Evolutionary conservation across 1,140 invertebrate genomes (phyloP).

Genomic region (Myzus persicae): DNA sequence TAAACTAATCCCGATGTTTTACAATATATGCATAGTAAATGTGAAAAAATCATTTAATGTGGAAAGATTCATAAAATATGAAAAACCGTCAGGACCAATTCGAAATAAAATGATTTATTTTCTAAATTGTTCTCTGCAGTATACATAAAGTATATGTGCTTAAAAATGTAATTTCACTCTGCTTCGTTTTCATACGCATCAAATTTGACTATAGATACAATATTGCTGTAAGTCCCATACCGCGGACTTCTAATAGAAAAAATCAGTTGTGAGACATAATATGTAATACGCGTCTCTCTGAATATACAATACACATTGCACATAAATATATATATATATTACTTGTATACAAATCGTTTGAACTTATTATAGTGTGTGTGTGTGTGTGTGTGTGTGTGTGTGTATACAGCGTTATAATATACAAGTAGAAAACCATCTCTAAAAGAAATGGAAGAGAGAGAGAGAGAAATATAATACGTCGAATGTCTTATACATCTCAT

Average conservation of each 20-base stretch:
- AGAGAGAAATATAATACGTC: background rate
- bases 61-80: background rate
- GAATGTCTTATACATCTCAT: background rate
- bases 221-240: too few relatives aligned
- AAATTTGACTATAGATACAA: too few relatives aligned
- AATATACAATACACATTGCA: too few relatives aligned
- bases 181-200: too few relatives aligned
- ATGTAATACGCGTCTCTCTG: too few relatives aligned
- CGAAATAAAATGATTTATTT: background rate
- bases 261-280: too few relatives aligned
- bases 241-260: too few relatives aligned
- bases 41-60: background rate
- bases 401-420: background rate
- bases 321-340: background rate
- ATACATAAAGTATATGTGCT: too few relatives aligned
- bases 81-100: background rate
- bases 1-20: background rate
- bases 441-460: background rate
- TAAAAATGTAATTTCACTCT: too few relatives aligned
- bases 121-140: background rate
- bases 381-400: background rate
- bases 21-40: background rate
- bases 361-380: too few relatives aligned
- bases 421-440: background rate
- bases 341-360: background rate